Evolutionary conservation across 2,888 invertebrate genomes (phyloP).

Genomic region (Polydrusus cervinus): DNA sequence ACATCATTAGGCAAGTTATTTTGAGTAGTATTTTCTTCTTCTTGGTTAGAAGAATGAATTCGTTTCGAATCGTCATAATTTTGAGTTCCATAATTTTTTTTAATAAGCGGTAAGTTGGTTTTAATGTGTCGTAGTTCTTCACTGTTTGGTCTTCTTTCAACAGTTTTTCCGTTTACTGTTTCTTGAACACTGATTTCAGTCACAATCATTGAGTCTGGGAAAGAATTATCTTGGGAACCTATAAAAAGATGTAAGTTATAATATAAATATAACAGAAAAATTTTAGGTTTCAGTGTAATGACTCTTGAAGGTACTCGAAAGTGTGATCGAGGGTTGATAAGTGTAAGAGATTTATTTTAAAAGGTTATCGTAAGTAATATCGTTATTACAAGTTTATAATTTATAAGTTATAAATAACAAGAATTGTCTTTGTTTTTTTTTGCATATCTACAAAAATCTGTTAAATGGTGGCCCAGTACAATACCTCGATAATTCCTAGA

Average conservation of each 20-base stretch:
- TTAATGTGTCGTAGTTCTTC: constrained; percentile 38
- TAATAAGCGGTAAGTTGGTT: not conserved
- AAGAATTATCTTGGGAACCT: constrained; percentile 38
- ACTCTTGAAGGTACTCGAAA: too few species aligned
- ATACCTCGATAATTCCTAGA: too few species aligned
- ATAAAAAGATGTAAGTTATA: constrained; percentile 2
- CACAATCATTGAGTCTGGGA: constrained; percentile 18
- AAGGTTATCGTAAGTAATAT: too few species aligned
- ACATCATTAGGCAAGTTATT: not conserved
- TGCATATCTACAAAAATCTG: too few species aligned
- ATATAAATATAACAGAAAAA: too few species aligned
- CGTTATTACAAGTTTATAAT: too few species aligned
- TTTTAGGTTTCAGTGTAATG: too few species aligned
- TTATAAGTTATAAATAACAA: too few species aligned
- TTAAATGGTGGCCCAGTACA: too few species aligned
- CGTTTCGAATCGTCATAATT: not conserved
- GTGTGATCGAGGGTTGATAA: too few species aligned
- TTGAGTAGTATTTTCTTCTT: not conserved
- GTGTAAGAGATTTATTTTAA: too few species aligned
- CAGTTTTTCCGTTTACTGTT: constrained; percentile 39
- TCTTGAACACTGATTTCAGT: constrained; percentile 51
- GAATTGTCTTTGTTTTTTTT: too few species aligned
- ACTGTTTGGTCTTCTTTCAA: constrained; percentile 46
- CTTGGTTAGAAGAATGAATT: not conserved
- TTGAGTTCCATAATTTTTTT: not conserved